A percentile compares a stretch with the other conserved stretches of the same genome.
phyloP scores from a whole-genome alignment of 1,140 invertebrate genomes.

The Holcopasites calliopsidis region DNA sequence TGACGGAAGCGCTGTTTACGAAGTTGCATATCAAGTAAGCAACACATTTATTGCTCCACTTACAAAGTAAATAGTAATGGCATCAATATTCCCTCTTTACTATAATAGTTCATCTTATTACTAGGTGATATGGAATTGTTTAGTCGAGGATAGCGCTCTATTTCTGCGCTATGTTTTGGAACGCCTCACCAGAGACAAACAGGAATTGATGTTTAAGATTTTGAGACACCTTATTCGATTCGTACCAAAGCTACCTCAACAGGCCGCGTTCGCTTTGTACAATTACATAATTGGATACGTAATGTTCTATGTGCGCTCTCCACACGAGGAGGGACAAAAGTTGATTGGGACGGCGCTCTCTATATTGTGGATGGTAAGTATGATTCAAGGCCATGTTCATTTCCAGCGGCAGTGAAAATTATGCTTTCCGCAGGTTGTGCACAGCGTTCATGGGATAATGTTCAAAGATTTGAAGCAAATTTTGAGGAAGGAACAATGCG shows the following conservation, averaged over 20 bases:
- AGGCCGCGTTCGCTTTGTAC: conserved; percentile 98
- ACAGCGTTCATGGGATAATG: conserved; percentile 98
- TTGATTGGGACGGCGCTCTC: conserved; percentile 96
- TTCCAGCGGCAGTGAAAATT: not conserved
- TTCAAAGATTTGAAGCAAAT: conserved; percentile 99
- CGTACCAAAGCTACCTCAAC: conserved; percentile 95
- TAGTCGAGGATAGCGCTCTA: conserved; percentile 98
- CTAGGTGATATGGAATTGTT: conserved; percentile 97
- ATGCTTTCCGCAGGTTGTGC: conserved; percentile 86
- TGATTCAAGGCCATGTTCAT: not conserved
- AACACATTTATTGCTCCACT: not conserved
- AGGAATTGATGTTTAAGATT: conserved; percentile 97
- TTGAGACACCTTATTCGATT: conserved; percentile 95
- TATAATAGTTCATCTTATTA: not conserved
- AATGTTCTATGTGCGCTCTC: conserved; percentile 98
- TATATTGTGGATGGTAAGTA: conserved; percentile 95
- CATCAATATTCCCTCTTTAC: not conserved
- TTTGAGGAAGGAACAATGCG: conserved; percentile 98
- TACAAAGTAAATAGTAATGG: not conserved
- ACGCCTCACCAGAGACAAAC: conserved; percentile 95
- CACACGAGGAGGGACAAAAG: conserved; percentile 95
- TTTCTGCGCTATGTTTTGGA: conserved; percentile 98
- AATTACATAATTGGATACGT: conserved; percentile 99
- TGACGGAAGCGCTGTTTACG: conserved; percentile 95
- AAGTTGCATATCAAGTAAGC: conserved; percentile 91